Percentiles rank a stretch among this genome's conserved stretches.
These are phyloP conservation scores for Diadophis punctatus DNA, from an alignment of 2,113 vertebrate genomes.

Conservation along the genomic window DNA sequence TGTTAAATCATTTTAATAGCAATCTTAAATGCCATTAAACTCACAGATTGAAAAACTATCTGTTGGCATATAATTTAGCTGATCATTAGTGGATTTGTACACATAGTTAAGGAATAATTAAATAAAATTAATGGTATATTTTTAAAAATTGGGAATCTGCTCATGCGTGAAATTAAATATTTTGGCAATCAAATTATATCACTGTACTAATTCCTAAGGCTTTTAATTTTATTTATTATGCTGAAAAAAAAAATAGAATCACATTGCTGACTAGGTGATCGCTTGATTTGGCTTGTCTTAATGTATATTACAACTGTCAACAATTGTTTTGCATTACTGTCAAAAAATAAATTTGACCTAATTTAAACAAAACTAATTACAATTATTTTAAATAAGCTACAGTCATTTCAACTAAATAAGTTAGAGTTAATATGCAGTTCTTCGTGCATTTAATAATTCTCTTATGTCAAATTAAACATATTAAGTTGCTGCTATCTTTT, in stretches of 20 bases:
- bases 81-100: background rate
- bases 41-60: background rate
- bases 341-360: background rate
- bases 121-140: background rate
- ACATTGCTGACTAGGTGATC: background rate
- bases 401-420: background rate
- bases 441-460: background rate
- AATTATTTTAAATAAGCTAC: background rate
- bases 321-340: background rate
- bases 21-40: background rate
- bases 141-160: background rate
- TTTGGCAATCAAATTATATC: background rate
- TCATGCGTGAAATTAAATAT: background rate
- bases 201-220: background rate
- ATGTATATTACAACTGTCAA: background rate
- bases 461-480: background rate
- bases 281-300: background rate
- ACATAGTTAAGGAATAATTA: background rate
- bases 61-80: background rate
- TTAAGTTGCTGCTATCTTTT: background rate
- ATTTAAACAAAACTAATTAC: background rate
- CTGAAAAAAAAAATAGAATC: background rate
- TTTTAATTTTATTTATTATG: background rate
- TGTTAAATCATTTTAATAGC: background rate
- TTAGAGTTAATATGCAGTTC: background rate